Evolutionary conservation across 2,888 invertebrate species (phyloP), one percentile per base, ranked within the genome.

Genomic region (Brenthis daphne): DNA sequence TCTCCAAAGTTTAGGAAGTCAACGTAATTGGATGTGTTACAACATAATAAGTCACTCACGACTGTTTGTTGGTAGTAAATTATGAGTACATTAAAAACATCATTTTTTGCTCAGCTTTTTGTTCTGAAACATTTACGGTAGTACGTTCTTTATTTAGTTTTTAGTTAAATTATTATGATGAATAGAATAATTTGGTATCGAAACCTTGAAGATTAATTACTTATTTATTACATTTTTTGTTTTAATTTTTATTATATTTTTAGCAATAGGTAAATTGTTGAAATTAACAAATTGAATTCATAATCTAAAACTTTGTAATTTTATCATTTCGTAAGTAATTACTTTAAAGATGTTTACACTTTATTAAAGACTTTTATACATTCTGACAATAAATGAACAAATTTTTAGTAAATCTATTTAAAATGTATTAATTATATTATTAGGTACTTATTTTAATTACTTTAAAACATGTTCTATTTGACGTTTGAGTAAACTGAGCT

Each of bases 71-170:
- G 63, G 60, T 16, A 61, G 65, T 54, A 57, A 68, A 57, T 64
- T 69, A 68, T 65, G 69, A 66, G 70, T 60, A 48, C 47, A 60
- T 60, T 24, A 60, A 29, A 29, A 37, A 50, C 60, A 47, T 50
- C 8, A 6, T 64, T 69, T 69, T 69, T 69, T 69, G 63, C 63
- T 57, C 54, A 51, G 50, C 29, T 68, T 71, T 71, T 58, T 14
- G 13, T n/a, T 43, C 11, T 2, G 33, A 48, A 64, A 54, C 50
- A 70, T 61, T 76, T 76, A 77, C 76, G 74, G 77, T 73, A 77
- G 78, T 76, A 24, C 11, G 13, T 50, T 55, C 61, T 66, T 67
- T 55, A 24, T 48, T 6, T 13, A 8, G 11, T 29, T 68, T 72
- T 76, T 71, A 71, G 56, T 57, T 50, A 67, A 70, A 73, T 72